Evolutionary conservation across 2,113 vertebrate genomes (phyloP).

Genomic region (Ptyas mucosa): DNA sequence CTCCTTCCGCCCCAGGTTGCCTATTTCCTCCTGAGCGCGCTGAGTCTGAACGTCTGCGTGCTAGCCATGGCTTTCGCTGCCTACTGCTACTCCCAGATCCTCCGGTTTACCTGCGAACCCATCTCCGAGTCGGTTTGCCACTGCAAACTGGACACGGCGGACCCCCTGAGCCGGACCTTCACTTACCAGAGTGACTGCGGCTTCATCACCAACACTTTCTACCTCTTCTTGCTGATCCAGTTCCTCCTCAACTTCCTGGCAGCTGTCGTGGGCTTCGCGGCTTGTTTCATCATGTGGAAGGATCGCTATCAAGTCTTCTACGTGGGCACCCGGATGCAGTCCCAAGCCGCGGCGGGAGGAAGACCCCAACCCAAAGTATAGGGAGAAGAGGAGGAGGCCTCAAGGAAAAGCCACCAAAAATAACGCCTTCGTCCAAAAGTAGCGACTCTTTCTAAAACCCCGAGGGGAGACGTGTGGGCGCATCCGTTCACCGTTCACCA

Average conservation of each 20-base stretch:
- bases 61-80: slow-evolving; percentile 83
- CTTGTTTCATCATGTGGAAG: slow-evolving; percentile 94
- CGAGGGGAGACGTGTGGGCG: background rate
- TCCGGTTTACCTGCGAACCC: slow-evolving; percentile 70
- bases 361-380: slow-evolving; percentile 76
- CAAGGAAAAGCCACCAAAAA: background rate
- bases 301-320: slow-evolving; percentile 95
- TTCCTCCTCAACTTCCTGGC: slow-evolving; percentile 83
- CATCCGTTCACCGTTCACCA: slow-evolving; percentile 17
- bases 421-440: background rate
- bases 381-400: background rate
- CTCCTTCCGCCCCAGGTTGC: slow-evolving; percentile 72
- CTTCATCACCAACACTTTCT: slow-evolving; percentile 73
- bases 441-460: fast-evolving
- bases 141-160: slow-evolving; percentile 77
- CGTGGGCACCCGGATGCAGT: slow-evolving; percentile 74
- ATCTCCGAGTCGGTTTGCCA: slow-evolving; percentile 63
- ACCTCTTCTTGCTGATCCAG: slow-evolving; percentile 85
- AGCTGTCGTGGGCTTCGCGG: slow-evolving; percentile 78
- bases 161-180: slow-evolving; percentile 86
- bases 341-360: slow-evolving; percentile 48
- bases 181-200: slow-evolving; percentile 78
- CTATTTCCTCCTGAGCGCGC: slow-evolving; percentile 86
- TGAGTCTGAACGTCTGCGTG: slow-evolving; percentile 80
- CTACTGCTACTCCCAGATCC: slow-evolving; percentile 80